Evolutionary conservation across 2,888 invertebrate species (phyloP), one percentile per base, ranked within the genome.

Genomic region (Podotricha telesiphe): DNA sequence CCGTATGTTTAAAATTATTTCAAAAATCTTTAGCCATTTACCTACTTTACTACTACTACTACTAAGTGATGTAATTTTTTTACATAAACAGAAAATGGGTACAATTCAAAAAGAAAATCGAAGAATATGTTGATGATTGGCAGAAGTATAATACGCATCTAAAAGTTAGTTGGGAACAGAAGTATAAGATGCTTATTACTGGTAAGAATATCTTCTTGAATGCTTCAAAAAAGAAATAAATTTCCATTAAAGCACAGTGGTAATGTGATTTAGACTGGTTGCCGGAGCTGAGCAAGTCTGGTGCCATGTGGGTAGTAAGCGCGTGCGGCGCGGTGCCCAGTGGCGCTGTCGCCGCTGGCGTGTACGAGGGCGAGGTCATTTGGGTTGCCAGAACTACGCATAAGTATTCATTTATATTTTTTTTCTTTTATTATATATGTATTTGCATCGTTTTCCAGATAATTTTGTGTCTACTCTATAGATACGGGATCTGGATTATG

Each of bases 361-460:
- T 83, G 6, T 81, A 74, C 68, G 84, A 85, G 64, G 83, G 82
- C 2, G 90, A 90, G 73, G 77, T 84, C 68, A 82, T 82, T 6
- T 92, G 89, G 89, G 82, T 92, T 4, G 91, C 90, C 1, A 81
- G 91, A 42, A 86, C 89, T 19, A 86, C 88, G n/a, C 88, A 90
- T 79, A 86, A 79, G 89, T 88, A 64, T 55, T 53, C 51, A 68
- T 11, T n/a, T 37, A 22, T 50, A 22, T 15, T 59, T n/a, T 28
- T 56, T 20, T 61, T 15, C 68, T 50, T 56, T 37, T 37, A 37
- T 37, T 48, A 28, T 15, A 4, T 6, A 5, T 51, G 34, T 11
- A 20, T 37, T 37, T 4, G 37, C 3, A 37, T 37, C 37, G 10
- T 37, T 37, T 28, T 37, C 37, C 37, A 37, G 10, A 37, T 8